Evolutionary conservation across 2,888 invertebrate genomes (phyloP).

Genomic region (Stenichneumon culpator): DNA sequence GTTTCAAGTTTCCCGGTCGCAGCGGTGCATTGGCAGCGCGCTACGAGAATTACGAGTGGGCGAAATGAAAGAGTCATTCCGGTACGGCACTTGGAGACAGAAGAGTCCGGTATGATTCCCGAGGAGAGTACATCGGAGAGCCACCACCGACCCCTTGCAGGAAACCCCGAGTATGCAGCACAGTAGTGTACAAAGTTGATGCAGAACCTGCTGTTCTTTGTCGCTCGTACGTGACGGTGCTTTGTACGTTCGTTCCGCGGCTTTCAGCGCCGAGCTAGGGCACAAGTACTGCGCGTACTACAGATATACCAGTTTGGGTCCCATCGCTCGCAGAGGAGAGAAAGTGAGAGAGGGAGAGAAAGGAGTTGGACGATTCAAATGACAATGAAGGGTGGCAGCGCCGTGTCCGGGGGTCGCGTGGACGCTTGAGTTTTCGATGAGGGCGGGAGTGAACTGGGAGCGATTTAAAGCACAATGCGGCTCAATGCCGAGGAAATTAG

Average conservation of each 20-base stretch:
- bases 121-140: slow-evolving; percentile 35
- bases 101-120: slow-evolving; percentile 66
- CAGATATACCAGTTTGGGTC: neutral
- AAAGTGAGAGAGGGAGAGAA: slow-evolving; percentile 37
- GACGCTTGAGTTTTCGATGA: slow-evolving; percentile 64
- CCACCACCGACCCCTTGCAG: slow-evolving; percentile 47
- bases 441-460: slow-evolving; percentile 67
- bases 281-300: neutral
- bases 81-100: slow-evolving; percentile 66
- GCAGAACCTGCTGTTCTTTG: slow-evolving; percentile 10
- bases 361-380: slow-evolving; percentile 70
- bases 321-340: slow-evolving; percentile 62
- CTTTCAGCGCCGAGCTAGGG: neutral
- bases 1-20: slow-evolving; percentile 27
- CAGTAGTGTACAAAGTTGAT: slow-evolving; percentile 10
- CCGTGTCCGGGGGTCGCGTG: slow-evolving; percentile 67
- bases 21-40: slow-evolving; percentile 25
- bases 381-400: slow-evolving; percentile 72
- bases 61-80: slow-evolving; percentile 67
- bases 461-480: slow-evolving; percentile 83
- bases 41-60: slow-evolving; percentile 62
- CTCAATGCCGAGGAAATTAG: slow-evolving; percentile 84
- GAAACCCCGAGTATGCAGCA: slow-evolving; percentile 48
- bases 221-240: slow-evolving; percentile 1
- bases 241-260: neutral